Conservation (phyloP, 2,888 invertebrate genomes). For the Alcis repandata region DNA sequence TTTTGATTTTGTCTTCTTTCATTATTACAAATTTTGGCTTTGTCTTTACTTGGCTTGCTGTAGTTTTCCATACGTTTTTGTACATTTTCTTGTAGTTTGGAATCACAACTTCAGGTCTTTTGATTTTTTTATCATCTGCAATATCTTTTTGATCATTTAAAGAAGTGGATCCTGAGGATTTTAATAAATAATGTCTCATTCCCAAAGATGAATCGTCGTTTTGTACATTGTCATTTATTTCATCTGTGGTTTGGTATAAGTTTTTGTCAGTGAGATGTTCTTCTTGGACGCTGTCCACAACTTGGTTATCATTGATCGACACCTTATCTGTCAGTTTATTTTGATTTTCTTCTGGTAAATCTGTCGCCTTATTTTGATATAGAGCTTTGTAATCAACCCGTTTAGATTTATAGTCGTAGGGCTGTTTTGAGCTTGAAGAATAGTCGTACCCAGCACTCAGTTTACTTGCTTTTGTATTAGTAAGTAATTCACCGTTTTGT, state of each 20-base stretch:
- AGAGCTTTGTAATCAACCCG: conserved; percentile 35
- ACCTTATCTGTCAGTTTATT: conserved; percentile 4
- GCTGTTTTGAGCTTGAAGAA: conserved; percentile 39
- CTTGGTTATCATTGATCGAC: conserved; percentile 11
- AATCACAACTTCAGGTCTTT: conserved; percentile 7
- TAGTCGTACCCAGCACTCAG: conserved; percentile 19
- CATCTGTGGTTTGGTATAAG: not conserved
- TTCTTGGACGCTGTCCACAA: conserved; percentile 2
- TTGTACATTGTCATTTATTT: not conserved
- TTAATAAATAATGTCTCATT: conserved; percentile 16
- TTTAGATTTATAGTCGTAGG: conserved; percentile 57
- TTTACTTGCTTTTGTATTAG: not conserved
- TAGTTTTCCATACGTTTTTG: conserved; percentile 20
- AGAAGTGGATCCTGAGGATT: conserved; percentile 3
- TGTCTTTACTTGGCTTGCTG: conserved; percentile 16
- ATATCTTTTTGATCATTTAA: not conserved
- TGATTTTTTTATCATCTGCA: conserved; percentile 1
- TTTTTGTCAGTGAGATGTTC: not conserved
- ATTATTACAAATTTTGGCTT: conserved; percentile 30
- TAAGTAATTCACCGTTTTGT: conserved; percentile 26
- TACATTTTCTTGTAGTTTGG: conserved; percentile 17
- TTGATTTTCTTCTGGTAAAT: conserved; percentile 14
- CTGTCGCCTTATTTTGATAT: conserved; percentile 25
- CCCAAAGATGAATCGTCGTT: conserved; percentile 12
- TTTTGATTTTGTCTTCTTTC: not conserved